Evolutionary conservation across 2,113 vertebrate genomes (phyloP), one percentile per base, ranked within the genome.

Genomic region (Erythrolamprus reginae): DNA sequence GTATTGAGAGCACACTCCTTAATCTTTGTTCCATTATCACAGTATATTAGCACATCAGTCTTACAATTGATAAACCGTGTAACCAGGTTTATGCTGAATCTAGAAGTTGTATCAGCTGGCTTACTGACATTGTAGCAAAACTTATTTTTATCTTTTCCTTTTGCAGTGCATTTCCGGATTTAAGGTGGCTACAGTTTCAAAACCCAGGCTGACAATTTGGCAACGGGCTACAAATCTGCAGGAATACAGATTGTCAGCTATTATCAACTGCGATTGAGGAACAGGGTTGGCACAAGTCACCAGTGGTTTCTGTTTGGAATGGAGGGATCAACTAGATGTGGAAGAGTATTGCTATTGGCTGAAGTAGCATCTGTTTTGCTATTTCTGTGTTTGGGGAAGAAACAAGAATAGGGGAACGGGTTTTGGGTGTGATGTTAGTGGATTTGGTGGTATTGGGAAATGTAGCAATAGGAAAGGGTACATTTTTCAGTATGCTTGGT

Each of bases 151-250:
- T 58, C 38, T 86, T 86, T 90, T 48, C 48, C 70, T 92, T 94
- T 95, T 97, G 92, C 95, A 96, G 96, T 47, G 45, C 91, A 90
- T 89, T 90, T 93, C 94, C 92, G 93, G 42, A 84, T 1, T 38
- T 92, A 56, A 93, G 91, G 92, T 92, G 91, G 92, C 82, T 94
- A 89, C 90, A 55, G 24, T 87, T 94, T 92, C 90, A 92, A 92
- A 95, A 92, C 9, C 65, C 1, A 3, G n/a, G 3, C 91, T 93
- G 89, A 91, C 70, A 42, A 13, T 82, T 84, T 92, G 92, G 91
- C 82, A 93, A 10, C 88, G 96, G 95, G 94, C 94, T 94, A 87
- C 55, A 91, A 77, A 84, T 95, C 90, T n/a, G 33, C 86, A 91
- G 56, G 92, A 90, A 0, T 89, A 89, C 92, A 92, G 42, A 92